Evolutionary conservation across 2,797 vertebrate species (phyloP).

Genomic region (Scolopax bukidnonensis): DNA sequence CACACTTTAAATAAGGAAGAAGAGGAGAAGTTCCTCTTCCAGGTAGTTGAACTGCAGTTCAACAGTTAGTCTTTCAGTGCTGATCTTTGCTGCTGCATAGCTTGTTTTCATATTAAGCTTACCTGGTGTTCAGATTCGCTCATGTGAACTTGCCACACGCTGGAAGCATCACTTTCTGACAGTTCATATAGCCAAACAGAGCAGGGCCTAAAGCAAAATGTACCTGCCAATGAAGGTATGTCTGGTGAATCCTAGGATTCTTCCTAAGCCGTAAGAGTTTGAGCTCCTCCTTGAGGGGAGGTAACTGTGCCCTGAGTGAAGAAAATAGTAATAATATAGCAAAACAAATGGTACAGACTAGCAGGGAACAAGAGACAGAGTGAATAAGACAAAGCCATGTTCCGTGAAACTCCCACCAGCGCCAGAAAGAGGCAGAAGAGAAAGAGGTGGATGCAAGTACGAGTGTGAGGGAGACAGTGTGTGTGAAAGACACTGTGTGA

Average conservation of each 20-base stretch:
- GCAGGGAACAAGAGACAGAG: background rate
- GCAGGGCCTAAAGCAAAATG: background rate
- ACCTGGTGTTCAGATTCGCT: background rate
- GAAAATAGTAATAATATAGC: background rate
- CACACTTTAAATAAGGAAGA: background rate
- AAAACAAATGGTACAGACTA: background rate
- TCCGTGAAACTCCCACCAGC: background rate
- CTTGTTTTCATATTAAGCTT: background rate
- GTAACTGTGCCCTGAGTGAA: background rate
- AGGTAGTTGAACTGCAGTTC: background rate
- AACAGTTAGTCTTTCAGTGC: background rate
- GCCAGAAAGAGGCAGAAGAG: background rate
- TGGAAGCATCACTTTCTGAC: background rate
- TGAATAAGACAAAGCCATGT: background rate
- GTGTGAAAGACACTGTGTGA: background rate
- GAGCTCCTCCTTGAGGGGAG: background rate
- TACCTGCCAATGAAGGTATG: background rate
- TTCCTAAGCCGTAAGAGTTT: background rate
- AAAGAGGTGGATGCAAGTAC: background rate
- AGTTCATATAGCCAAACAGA: background rate
- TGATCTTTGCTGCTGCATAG: background rate
- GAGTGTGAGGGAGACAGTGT: background rate
- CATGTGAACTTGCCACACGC: background rate
- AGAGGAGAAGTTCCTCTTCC: background rate
- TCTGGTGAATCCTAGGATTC: background rate